Evolutionary conservation across 2,888 invertebrate species (phyloP).

Genomic region (Anthrax anthrax): DNA sequence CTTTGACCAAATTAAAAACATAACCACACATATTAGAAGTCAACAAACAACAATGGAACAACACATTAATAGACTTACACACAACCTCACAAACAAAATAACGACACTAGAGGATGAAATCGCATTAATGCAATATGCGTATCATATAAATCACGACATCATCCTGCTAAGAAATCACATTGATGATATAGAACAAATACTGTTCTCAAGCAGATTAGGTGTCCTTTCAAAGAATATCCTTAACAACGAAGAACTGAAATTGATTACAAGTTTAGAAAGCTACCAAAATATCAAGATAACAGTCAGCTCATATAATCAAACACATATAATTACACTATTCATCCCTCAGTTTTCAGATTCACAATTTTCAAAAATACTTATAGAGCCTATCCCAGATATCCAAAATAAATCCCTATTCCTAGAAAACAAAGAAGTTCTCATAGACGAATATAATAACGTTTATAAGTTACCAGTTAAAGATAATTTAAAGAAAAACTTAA

Average conservation of each 20-base stretch:
- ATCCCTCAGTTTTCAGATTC: not conserved
- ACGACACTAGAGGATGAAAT: not conserved
- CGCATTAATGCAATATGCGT: too few species aligned
- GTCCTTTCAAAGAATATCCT: not conserved
- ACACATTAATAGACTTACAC: too few species aligned
- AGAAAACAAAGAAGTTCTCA: not conserved
- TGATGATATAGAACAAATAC: not conserved
- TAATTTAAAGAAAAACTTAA: not conserved
- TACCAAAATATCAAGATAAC: not conserved
- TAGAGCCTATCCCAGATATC: too few species aligned
- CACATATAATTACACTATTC: not conserved
- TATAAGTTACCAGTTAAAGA: not conserved
- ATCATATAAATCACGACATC: too few species aligned
- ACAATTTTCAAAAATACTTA: too few species aligned
- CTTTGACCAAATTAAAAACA: constrained; percentile 3
- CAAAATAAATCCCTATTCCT: not conserved
- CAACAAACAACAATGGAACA: too few species aligned
- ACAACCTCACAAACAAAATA: too few species aligned
- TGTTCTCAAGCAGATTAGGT: not conserved
- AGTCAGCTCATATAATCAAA: not conserved
- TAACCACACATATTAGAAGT: too few species aligned
- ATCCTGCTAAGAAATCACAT: not conserved
- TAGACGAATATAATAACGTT: not conserved
- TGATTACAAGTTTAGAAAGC: not conserved
- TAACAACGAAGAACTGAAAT: not conserved